phyloP scores from a whole-genome alignment of 1,140 invertebrate genomes.

The Chelonus insularis region DNA sequence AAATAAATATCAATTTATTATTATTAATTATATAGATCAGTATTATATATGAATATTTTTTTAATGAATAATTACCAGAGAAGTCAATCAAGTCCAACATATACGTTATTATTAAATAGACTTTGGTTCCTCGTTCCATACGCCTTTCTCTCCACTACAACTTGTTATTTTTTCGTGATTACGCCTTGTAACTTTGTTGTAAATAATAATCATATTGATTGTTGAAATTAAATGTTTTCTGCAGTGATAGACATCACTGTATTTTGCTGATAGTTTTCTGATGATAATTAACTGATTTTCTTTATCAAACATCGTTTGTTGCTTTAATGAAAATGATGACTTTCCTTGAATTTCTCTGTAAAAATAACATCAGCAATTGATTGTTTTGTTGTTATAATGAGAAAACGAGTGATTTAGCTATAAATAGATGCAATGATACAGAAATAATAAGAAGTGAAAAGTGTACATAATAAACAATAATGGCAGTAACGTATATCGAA shows the following conservation, averaged over 20 bases:
- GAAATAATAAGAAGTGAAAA: neutral
- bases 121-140: neutral
- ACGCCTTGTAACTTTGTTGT: neutral
- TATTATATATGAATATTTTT: neutral
- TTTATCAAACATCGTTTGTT: neutral
- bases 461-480: neutral
- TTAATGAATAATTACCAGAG: neutral
- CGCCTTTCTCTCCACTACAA: neutral
- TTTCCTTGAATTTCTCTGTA: neutral
- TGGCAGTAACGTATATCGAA: neutral
- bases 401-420: neutral
- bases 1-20: no score
- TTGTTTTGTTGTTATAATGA: neutral
- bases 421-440: neutral
- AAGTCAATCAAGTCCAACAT: neutral
- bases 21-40: no score
- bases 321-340: neutral
- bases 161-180: conserved; percentile 1
- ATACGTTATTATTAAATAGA: neutral
- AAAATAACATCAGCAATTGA: neutral
- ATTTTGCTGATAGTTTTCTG: neutral
- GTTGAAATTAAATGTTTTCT: neutral
- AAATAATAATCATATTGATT: neutral
- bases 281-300: neutral
- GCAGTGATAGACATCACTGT: neutral